phyloP scores from a whole-genome alignment of 2,113 vertebrate species.

The Eudorcas thomsonii region DNA sequence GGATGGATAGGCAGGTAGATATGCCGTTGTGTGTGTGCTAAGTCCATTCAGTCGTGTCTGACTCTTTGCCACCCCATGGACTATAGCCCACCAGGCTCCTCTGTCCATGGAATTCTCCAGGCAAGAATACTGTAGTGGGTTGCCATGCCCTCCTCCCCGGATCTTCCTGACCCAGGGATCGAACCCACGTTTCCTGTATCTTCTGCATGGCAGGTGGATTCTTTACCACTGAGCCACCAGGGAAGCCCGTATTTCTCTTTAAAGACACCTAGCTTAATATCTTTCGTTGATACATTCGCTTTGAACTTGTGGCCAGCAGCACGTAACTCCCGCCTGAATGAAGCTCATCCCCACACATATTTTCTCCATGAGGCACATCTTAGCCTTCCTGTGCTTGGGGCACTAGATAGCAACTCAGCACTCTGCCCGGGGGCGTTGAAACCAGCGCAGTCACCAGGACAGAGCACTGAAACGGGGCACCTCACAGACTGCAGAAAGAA shows the following conservation, averaged over 20 bases:
- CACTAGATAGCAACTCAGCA: not conserved
- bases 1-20: not conserved
- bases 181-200: not conserved
- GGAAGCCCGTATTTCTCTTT: not conserved
- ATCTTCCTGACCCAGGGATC: not conserved
- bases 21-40: not conserved
- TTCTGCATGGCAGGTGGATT: not conserved
- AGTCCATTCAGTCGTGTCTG: not conserved
- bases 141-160: not conserved
- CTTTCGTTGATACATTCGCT: not conserved
- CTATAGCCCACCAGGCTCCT: not conserved
- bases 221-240: not conserved
- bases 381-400: not conserved
- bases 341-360: rapidly evolving
- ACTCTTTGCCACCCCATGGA: not conserved
- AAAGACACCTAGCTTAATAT: not conserved
- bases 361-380: not conserved
- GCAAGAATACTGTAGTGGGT: not conserved
- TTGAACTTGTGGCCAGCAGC: not conserved
- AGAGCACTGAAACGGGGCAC: not conserved
- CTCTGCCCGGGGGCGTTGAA: not conserved
- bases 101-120: not conserved
- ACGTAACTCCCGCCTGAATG: rapidly evolving
- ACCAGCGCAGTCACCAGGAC: not conserved
- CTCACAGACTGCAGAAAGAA: not conserved